Percentiles rank a stretch among this genome's conserved stretches.
Conservation (phyloP, 2,797 vertebrate genomes). For the Acanthornis magna region DNA sequence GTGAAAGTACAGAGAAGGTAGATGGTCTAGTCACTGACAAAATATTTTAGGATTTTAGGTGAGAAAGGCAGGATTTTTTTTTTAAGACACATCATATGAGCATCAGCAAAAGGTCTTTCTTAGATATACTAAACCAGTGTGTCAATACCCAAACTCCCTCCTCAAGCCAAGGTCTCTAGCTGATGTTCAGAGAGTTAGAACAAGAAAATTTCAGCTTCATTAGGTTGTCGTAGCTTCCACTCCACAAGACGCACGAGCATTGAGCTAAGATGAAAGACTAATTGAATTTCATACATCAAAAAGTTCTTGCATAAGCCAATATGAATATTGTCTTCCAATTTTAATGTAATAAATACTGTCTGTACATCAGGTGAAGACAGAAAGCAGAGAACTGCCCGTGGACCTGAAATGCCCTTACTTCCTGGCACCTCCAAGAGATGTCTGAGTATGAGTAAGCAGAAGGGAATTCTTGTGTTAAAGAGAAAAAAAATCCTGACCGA, state of each 20-base stretch:
- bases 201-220: background rate
- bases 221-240: background rate
- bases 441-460: background rate
- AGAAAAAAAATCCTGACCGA: background rate
- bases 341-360: background rate
- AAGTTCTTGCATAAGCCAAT: background rate
- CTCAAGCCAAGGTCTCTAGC: background rate
- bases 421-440: background rate
- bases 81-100: background rate
- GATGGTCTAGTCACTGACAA: background rate
- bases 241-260: background rate
- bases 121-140: background rate
- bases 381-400: background rate
- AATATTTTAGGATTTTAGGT: background rate
- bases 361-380: background rate
- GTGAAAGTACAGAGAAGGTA: background rate
- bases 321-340: background rate
- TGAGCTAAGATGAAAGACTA: background rate
- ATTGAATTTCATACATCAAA: background rate
- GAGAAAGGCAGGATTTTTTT: background rate
- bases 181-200: background rate
- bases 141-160: background rate
- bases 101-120: background rate
- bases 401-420: background rate
- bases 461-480: background rate